These are phyloP conservation scores for Autographa gamma DNA, from an alignment of 2,888 invertebrate genomes.

Conservation along the genomic window DNA sequence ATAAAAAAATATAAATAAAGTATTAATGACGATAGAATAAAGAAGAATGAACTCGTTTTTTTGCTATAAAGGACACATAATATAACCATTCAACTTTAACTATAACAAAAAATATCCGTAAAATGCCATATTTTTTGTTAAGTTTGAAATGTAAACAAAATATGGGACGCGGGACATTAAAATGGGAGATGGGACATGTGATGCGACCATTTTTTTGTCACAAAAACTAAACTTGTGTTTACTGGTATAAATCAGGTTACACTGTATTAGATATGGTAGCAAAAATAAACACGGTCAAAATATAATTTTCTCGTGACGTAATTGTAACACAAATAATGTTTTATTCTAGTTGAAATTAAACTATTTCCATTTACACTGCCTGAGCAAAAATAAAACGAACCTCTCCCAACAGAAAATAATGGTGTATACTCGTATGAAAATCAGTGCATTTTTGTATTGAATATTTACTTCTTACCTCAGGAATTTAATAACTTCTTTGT, in stretches of 20 bases:
- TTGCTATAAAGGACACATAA: conserved; percentile 8
- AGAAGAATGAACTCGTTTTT: not conserved
- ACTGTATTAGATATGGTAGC: conserved; percentile 22
- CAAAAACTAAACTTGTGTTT: conserved; percentile 56
- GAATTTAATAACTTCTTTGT: not conserved
- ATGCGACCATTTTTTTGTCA: conserved; percentile 40
- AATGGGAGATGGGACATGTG: conserved; percentile 54
- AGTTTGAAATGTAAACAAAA: conserved; percentile 49
- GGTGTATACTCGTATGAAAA: too few relatives aligned
- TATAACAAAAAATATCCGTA: conserved; percentile 17
- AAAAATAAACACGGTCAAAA: not conserved
- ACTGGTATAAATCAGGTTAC: conserved; percentile 55
- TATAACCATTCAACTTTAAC: not conserved
- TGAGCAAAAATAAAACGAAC: too few relatives aligned
- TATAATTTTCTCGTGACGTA: not conserved
- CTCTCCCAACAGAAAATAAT: too few relatives aligned
- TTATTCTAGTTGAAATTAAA: too few relatives aligned
- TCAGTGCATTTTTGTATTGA: too few relatives aligned
- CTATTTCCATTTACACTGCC: too few relatives aligned
- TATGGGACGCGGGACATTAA: conserved; percentile 53
- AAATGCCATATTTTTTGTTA: conserved; percentile 35
- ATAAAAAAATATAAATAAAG: too few relatives aligned
- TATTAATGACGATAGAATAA: too few relatives aligned
- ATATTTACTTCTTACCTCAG: too few relatives aligned
- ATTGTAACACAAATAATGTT: too few relatives aligned